Conservation (phyloP, 2,888 invertebrate species). For the Perithous albicinctus region DNA sequence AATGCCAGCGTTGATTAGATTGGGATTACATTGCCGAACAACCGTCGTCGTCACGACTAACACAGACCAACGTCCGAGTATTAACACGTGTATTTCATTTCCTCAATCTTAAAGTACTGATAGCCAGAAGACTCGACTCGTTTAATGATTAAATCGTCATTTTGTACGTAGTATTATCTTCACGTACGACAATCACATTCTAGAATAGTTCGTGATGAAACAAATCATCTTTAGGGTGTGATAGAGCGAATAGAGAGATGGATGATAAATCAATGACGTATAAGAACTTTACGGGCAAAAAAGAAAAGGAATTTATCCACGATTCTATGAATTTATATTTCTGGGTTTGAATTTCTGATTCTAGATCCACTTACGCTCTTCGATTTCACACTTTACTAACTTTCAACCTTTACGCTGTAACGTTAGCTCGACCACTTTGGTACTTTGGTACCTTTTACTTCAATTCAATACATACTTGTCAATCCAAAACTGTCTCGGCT, state of each 20-base stretch:
- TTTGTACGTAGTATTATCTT: background rate
- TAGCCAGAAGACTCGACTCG: background rate
- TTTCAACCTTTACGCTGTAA: too few species aligned
- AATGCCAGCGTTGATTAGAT: constrained; percentile 17
- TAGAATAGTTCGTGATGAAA: background rate
- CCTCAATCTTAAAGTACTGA: too few species aligned
- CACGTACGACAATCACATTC: too few species aligned
- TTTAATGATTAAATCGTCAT: background rate
- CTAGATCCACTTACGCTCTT: too few species aligned
- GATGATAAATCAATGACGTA: background rate
- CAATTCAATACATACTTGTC: too few species aligned
- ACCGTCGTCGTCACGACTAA: background rate
- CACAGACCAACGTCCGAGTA: background rate
- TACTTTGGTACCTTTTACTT: too few species aligned
- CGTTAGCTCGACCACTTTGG: too few species aligned
- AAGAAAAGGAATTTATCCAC: too few species aligned
- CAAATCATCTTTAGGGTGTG: background rate
- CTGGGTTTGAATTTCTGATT: too few species aligned
- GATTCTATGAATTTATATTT: too few species aligned
- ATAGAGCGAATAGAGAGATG: background rate
- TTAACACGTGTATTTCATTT: background rate
- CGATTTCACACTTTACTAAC: too few species aligned
- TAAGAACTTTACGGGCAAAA: background rate
- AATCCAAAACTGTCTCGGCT: too few species aligned
- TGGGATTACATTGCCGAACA: background rate